Conservation (phyloP, 2,888 invertebrate genomes). For the Dryadula phaetusa region DNA sequence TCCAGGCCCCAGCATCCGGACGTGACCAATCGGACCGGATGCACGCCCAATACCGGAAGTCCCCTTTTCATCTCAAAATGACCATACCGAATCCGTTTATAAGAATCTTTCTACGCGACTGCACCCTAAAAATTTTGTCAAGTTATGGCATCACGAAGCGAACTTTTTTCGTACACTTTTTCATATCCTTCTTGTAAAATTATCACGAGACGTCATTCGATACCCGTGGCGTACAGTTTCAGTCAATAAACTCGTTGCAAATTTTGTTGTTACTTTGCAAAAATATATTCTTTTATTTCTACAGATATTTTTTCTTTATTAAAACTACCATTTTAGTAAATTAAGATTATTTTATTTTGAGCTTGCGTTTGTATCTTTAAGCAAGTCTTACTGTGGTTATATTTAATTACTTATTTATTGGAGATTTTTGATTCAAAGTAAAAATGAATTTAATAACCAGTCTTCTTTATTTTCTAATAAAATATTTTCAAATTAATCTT, state of each 20-base stretch:
- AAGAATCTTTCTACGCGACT: constrained; percentile 79
- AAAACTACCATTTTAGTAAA: too few relatives aligned
- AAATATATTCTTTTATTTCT: background rate
- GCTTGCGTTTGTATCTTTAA: too few relatives aligned
- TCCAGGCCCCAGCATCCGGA: constrained; percentile 45
- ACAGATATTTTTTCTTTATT: too few relatives aligned
- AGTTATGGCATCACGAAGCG: constrained; percentile 65
- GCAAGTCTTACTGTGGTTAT: too few relatives aligned
- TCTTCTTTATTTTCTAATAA: too few relatives aligned
- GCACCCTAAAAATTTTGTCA: constrained; percentile 75
- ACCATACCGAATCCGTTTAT: constrained; percentile 74
- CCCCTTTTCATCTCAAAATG: constrained; percentile 78
- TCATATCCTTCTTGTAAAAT: constrained; percentile 54
- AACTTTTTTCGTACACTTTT: constrained; percentile 70
- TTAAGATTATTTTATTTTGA: too few relatives aligned
- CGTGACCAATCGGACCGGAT: constrained; percentile 66
- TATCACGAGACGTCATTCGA: constrained; percentile 45
- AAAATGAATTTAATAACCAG: too few relatives aligned
- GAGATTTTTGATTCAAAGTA: too few relatives aligned
- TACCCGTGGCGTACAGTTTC: constrained; percentile 43
- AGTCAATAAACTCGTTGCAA: constrained; percentile 33
- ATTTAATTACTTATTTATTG: too few relatives aligned
- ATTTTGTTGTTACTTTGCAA: background rate
- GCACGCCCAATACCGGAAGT: constrained; percentile 76
- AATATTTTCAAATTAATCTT: too few relatives aligned